Conservation (phyloP, 2,888 invertebrate species). For the Leptogaster cylindrica region DNA sequence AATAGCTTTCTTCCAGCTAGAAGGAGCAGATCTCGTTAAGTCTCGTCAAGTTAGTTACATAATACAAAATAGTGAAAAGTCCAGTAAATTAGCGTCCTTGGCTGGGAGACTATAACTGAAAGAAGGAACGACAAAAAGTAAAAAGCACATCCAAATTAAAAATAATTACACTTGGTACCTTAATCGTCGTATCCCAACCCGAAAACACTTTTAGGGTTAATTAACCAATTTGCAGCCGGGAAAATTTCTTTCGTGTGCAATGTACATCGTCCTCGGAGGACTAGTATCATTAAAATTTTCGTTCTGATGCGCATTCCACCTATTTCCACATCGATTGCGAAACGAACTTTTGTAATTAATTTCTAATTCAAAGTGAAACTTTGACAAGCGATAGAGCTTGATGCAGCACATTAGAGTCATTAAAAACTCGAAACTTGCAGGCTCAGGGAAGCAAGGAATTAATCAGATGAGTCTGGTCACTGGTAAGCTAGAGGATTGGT, state of each 20-base stretch:
- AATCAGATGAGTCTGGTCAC: background rate
- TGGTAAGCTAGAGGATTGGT: background rate
- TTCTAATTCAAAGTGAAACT: conserved; percentile 13
- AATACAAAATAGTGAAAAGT: too few relatives aligned
- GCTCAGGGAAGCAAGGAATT: conserved; percentile 4
- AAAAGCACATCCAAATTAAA: too few relatives aligned
- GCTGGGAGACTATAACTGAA: too few relatives aligned
- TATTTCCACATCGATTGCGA: conserved; percentile 1
- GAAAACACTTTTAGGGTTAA: background rate
- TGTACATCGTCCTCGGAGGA: background rate
- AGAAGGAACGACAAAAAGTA: too few relatives aligned
- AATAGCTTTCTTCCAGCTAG: too few relatives aligned
- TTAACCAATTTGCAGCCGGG: background rate
- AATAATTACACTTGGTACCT: too few relatives aligned
- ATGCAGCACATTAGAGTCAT: conserved; percentile 1
- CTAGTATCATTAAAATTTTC: conserved; percentile 17
- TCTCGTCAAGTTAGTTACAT: too few relatives aligned
- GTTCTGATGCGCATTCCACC: background rate
- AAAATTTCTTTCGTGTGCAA: background rate
- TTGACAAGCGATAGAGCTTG: conserved; percentile 6
- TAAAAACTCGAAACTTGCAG: background rate
- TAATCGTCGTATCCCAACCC: background rate
- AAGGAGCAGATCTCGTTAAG: too few relatives aligned
- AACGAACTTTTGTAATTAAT: conserved; percentile 10
- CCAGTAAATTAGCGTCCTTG: too few relatives aligned